A percentile compares a stretch with the other conserved stretches of the same genome.
phyloP scores from a whole-genome alignment of 2,888 invertebrate genomes.

The Ochlodes sylvanus region DNA sequence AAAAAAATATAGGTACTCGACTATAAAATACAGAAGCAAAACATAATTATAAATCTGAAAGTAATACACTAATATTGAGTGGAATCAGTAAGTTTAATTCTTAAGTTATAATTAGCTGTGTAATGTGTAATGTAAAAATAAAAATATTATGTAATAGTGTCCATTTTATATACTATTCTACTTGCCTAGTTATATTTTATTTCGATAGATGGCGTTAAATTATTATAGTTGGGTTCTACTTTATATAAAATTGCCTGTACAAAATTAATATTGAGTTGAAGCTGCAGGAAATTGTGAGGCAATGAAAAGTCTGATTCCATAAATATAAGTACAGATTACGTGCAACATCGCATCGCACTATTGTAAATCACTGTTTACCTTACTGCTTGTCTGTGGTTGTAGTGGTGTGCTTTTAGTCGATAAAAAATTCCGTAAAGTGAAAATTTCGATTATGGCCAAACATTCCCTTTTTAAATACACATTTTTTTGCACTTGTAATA shows the following conservation, averaged over 20 bases:
- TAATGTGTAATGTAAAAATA: no score
- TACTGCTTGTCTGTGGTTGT: constrained; percentile 76
- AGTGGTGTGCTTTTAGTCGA: constrained; percentile 77
- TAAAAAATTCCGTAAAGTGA: constrained; percentile 74
- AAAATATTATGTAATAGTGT: neutral
- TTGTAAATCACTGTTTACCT: constrained; percentile 76
- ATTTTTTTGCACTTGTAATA: constrained; percentile 83
- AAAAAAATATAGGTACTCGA: neutral
- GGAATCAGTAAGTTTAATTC: no score
- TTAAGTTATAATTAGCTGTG: no score
- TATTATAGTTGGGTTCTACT: constrained; percentile 1
- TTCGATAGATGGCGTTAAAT: neutral
- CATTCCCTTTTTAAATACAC: constrained; percentile 78
- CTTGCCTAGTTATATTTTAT: neutral
- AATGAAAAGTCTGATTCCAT: constrained; percentile 71
- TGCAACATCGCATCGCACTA: constrained; percentile 78
- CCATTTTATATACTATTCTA: neutral
- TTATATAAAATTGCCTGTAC: neutral
- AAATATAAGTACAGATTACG: constrained; percentile 66
- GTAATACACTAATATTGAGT: no score
- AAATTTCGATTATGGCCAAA: constrained; percentile 82
- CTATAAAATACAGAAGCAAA: neutral
- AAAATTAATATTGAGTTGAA: neutral
- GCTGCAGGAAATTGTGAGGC: neutral
- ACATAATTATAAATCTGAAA: neutral